Evolutionary conservation across 2,797 vertebrate species (phyloP).

Genomic region (Falco biarmicus): DNA sequence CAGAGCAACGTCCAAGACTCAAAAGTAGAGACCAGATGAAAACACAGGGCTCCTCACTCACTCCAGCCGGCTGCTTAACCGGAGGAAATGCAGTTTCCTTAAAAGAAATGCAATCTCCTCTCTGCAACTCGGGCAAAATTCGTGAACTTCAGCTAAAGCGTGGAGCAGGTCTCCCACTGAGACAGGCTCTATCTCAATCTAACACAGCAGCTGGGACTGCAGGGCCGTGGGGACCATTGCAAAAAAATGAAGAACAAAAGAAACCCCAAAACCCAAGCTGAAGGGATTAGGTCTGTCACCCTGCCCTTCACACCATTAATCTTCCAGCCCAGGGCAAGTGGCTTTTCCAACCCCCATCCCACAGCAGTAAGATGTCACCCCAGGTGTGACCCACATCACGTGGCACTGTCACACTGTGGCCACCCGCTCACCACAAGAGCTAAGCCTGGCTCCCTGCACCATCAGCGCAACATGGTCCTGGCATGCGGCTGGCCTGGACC

Average conservation of each 20-base stretch:
- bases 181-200: background rate
- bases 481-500: background rate
- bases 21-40: background rate
- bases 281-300: background rate
- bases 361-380: background rate
- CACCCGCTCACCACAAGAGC: background rate
- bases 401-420: accelerated
- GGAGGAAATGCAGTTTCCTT: constrained; percentile 52
- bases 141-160: background rate
- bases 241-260: background rate
- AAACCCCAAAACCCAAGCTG: background rate
- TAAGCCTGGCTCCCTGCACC: background rate
- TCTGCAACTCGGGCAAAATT: background rate
- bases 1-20: background rate
- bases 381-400: background rate
- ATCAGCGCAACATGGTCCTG: accelerated
- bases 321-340: background rate
- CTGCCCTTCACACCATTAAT: background rate
- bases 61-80: background rate
- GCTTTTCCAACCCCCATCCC: background rate
- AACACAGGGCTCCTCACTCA: background rate
- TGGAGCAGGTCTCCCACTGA: background rate
- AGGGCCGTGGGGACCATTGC: background rate
- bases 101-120: constrained; percentile 27
- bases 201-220: background rate